Base-by-base conservation (phyloP, 2,888 invertebrate genomes). In the Lapara coniferarum region DNA sequence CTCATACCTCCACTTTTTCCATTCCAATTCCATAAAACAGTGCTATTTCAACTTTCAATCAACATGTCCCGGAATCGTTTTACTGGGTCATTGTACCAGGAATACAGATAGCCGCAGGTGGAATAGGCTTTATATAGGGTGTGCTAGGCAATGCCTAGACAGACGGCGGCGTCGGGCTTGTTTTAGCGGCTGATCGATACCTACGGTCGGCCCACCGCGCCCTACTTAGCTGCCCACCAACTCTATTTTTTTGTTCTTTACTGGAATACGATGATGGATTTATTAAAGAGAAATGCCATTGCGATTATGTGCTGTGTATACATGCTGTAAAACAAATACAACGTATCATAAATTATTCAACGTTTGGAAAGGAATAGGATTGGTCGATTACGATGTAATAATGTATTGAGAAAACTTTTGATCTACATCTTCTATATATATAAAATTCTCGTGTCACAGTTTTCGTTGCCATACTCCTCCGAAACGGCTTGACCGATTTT, bases 111-210 rank as follows among this genome's bases (percentile, higher is more conserved):
- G 78, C 75, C 72, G 82, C 86, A 89, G 87, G 88, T 88, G 86
- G 77, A 80, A 79, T 82, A 85, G 86, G 82, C 81, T 83, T 77
- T 85, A 81, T 84, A 82, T 84, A 82, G 83, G 80, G 80, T 81
- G 80, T 82, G 84, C 82, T 87, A 84, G 85, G 81, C 85, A 78
- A 77, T 78, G 81, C 85, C 87, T 83, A 91, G 90, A 87, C 89
- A 87, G 87, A 78, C 88, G 84, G 78, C 78, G 84, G 81, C 83
- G 83, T 80, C 82, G 83, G 74, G 86, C 85, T 89, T 86, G 89
- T 90, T 92, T 90, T 90, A 92, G 88, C 85, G 75, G 70, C 88
- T 92, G 90, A 91, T 93, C 93, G 89, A 93, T 93, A 93, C 85
- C 79, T 77, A 77, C 80, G 80, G 81, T 78, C 86, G 81, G 79